phyloP scores from a whole-genome alignment of 2,888 invertebrate genomes.

The Xylocampa areola region DNA sequence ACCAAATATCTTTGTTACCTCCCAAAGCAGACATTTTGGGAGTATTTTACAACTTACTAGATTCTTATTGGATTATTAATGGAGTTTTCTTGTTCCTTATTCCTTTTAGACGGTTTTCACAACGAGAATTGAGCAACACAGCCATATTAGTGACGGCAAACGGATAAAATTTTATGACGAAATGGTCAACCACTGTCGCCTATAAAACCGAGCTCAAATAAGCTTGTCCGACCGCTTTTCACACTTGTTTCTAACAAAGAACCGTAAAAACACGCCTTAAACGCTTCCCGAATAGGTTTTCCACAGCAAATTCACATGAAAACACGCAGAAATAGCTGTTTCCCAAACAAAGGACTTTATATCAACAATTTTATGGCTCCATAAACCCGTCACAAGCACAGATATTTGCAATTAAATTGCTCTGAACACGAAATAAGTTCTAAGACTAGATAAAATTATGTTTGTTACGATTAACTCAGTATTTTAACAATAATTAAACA shows the following conservation, averaged over 20 bases:
- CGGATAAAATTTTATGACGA: conserved; percentile 62
- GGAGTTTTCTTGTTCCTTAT: conserved; percentile 60
- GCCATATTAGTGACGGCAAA: conserved; percentile 66
- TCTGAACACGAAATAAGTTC: conserved; percentile 65
- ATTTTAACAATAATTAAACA: conserved; percentile 77
- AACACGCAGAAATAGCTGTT: conserved; percentile 69
- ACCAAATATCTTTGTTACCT: conserved; percentile 73
- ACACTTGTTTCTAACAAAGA: conserved; percentile 49
- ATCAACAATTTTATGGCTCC: conserved; percentile 85
- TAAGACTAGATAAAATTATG: conserved; percentile 85
- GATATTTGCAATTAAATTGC: conserved; percentile 74
- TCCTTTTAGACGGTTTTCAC: conserved; percentile 60
- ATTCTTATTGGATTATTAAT: conserved; percentile 71
- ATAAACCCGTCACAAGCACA: conserved; percentile 76
- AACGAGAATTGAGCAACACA: conserved; percentile 66
- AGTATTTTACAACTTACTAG: conserved; percentile 55
- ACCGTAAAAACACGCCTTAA: conserved; percentile 44
- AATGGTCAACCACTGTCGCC: conserved; percentile 42
- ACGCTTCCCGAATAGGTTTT: conserved; percentile 51
- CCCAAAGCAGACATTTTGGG: conserved; percentile 80
- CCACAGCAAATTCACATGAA: conserved; percentile 51
- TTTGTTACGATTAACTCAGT: conserved; percentile 72
- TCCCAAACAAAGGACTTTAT: conserved; percentile 83
- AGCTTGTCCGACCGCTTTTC: conserved; percentile 50
- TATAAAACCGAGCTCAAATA: conserved; percentile 28